A percentile compares a stretch with the other conserved stretches of the same genome.
phyloP scores from a whole-genome alignment of 2,113 vertebrate species.

The Ascaphus truei region DNA sequence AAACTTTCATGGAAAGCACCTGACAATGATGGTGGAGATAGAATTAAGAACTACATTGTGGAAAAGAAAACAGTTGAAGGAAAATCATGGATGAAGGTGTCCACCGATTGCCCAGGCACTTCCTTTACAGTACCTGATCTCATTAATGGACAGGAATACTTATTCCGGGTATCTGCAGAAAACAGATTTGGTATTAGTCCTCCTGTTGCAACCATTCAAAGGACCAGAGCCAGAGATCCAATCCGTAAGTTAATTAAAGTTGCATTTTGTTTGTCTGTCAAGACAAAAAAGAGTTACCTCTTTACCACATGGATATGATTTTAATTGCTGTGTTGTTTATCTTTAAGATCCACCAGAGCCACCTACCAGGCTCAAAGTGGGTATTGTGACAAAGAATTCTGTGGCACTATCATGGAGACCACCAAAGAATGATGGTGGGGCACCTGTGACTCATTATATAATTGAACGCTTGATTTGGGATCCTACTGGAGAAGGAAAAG shows the following conservation, averaged over 20 bases:
- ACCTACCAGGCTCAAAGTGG: conserved; percentile 87
- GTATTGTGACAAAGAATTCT: conserved; percentile 78
- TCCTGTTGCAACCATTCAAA: conserved; percentile 68
- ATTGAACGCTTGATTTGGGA: conserved; percentile 93
- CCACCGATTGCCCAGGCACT: conserved; percentile 79
- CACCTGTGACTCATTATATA: conserved; percentile 93
- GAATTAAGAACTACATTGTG: conserved; percentile 91
- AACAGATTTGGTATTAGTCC: conserved; percentile 87
- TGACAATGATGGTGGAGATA: conserved; percentile 88
- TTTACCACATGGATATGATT: too few species aligned
- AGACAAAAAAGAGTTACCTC: too few species aligned
- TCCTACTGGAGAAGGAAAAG: conserved; percentile 79
- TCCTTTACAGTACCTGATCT: conserved; percentile 87
- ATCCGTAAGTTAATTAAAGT: conserved; percentile 79
- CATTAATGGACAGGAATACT: conserved; percentile 83
- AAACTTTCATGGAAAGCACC: conserved; percentile 93
- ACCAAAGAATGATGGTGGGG: conserved; percentile 91
- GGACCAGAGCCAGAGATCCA: conserved; percentile 84
- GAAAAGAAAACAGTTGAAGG: conserved; percentile 88
- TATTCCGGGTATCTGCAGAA: conserved; percentile 91
- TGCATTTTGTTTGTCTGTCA: too few species aligned
- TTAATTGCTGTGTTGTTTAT: conserved; percentile 37
- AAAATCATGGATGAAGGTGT: conserved; percentile 96
- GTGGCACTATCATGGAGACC: conserved; percentile 89
- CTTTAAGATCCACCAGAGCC: conserved; percentile 90